A percentile compares a stretch with the other conserved stretches of the same genome.
phyloP scores from a whole-genome alignment of 2,888 invertebrate species.

The Thereva unica region DNA sequence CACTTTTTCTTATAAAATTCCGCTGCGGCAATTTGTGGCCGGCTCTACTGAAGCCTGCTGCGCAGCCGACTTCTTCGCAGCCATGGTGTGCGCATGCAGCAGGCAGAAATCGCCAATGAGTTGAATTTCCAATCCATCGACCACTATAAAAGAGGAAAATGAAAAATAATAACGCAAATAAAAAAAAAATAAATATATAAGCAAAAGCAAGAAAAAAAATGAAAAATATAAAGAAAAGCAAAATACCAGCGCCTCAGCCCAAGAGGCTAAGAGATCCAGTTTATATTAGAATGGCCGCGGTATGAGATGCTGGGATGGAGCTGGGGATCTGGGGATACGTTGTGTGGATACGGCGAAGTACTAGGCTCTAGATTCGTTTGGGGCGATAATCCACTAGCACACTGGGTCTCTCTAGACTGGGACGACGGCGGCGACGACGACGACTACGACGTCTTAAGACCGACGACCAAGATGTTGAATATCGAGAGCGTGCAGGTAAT shows the following conservation, averaged over 20 bases:
- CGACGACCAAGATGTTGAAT: constrained; percentile 15
- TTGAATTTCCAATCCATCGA: constrained; percentile 34
- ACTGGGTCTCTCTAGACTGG: constrained; percentile 17
- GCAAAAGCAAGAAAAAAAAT: neutral
- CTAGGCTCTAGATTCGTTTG: constrained; percentile 37
- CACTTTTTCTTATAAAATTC: constrained; percentile 42
- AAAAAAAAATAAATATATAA: constrained; percentile 23
- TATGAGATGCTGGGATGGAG: constrained; percentile 8
- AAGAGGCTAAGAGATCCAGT: constrained; percentile 32
- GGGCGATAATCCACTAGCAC: constrained; percentile 41
- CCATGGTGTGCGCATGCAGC: neutral
- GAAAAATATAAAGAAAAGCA: constrained; percentile 27
- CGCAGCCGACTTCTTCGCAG: neutral
- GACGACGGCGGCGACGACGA: constrained; percentile 28
- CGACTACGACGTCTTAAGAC: too few relatives aligned
- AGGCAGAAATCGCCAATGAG: constrained; percentile 28
- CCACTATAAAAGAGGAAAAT: constrained; percentile 23
- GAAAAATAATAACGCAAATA: constrained; percentile 29
- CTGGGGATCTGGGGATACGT: constrained; percentile 17
- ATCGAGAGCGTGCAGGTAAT: constrained; percentile 48
- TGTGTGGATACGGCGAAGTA: constrained; percentile 13
- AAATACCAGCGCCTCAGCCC: constrained; percentile 25
- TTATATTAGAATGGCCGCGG: constrained; percentile 35
- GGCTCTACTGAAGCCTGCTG: constrained; percentile 16
- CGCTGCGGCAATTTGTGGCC: constrained; percentile 26